phyloP scores from a whole-genome alignment of 2,113 vertebrate species.

The Axis porcinus region DNA sequence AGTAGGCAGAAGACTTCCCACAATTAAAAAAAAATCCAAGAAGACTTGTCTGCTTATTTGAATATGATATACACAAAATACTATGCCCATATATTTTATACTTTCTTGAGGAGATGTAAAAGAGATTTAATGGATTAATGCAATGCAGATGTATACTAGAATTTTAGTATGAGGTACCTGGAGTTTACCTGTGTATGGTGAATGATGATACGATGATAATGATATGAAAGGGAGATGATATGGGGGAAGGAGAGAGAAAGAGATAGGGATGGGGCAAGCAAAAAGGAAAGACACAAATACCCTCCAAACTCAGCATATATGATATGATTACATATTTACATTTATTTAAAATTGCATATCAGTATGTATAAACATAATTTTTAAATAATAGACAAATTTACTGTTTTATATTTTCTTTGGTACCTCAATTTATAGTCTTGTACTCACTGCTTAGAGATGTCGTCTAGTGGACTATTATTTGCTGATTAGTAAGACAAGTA shows the following conservation, averaged over 20 bases:
- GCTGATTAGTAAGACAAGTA: not conserved
- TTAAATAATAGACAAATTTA: not conserved
- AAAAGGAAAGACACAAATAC: not conserved
- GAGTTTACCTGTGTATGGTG: not conserved
- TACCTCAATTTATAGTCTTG: not conserved
- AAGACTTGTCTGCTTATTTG: not conserved
- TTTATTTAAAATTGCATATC: not conserved
- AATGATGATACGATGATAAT: not conserved
- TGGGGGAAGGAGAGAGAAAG: not conserved
- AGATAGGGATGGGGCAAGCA: not conserved
- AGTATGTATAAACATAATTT: not conserved
- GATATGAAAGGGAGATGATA: not conserved
- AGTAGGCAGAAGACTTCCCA: not conserved
- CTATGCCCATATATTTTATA: not conserved
- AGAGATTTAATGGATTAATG: not conserved
- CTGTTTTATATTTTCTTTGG: not conserved
- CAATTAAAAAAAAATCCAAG: not conserved
- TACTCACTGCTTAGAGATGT: not conserved
- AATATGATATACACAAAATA: not conserved
- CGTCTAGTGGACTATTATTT: not conserved
- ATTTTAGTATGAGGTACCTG: not conserved
- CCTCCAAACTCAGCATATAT: not conserved
- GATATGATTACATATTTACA: not conserved
- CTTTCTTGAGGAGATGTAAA: not conserved
- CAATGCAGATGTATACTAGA: not conserved